Evolutionary conservation across 2,888 invertebrate species (phyloP), one percentile per base, ranked within the genome.

Genomic region (Drymonia ruficornis): DNA sequence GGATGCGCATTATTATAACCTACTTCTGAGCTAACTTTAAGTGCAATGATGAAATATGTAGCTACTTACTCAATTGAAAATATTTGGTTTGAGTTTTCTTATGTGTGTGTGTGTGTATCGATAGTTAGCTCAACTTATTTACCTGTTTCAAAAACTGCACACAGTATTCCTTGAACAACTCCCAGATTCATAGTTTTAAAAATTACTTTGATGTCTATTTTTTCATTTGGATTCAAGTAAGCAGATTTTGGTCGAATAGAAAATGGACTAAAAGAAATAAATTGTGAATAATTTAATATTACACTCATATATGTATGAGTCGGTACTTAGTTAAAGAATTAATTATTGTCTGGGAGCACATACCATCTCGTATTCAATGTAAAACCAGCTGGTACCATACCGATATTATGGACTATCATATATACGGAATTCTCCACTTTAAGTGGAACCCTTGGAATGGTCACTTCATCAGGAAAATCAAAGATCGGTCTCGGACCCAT

Each of bases 121-220:
- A 31, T 9, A 31, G 9, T 31, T 2, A 9, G 8, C 31, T 9
- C 9, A 11, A 2, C n/a, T 36, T 36, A 4, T 47, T 53, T 74
- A 89, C 91, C 92, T 59, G 92, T 90, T 84, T 92, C 92, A 63
- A 84, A 83, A 15, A 70, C 34, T 23, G 80, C 86, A 51, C 76
- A 57, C 50, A 92, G 53, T 45, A 68, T 63, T 23, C 89, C 92
- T 42, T 80, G 63, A 5, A 81, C 78, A 44, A 87, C 80, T 46
- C 94, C 94, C 18, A 88, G 67, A 59, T 83, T 80, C 70, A 84
- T 82, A 0, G 94, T 92, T 70, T 90, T 89, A 65, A 94, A 94
- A 23, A 74, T 75, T n/a, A 95, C 74, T 58, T 78, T 90, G 0
- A 95, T 71, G 63, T 93, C 90, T 47, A 93, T 78, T 45, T 84